Evolutionary conservation across 2,797 vertebrate species (phyloP).

Genomic region (Simalia tracyae): DNA sequence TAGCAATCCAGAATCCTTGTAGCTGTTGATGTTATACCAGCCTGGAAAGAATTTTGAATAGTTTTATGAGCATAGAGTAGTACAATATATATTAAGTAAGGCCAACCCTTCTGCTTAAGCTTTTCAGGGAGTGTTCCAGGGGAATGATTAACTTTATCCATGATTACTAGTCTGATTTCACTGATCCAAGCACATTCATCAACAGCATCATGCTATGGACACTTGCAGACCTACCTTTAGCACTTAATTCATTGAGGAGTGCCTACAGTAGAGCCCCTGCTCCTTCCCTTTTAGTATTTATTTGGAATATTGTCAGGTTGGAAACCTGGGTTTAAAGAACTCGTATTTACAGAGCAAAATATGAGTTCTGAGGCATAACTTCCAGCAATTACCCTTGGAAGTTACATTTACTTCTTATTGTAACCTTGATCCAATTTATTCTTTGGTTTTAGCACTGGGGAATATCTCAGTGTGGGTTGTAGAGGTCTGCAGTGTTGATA

Average conservation of each 20-base stretch:
- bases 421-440: conserved; percentile 3
- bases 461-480: neutral
- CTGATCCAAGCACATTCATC: conserved; percentile 35
- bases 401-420: conserved; percentile 36
- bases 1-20: neutral
- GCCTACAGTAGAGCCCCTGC: neutral
- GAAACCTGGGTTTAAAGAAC: neutral
- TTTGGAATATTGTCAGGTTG: neutral
- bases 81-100: conserved; percentile 27
- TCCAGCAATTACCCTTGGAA: neutral
- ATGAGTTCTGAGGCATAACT: neutral
- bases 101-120: conserved; percentile 57
- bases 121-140: conserved; percentile 51
- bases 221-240: conserved; percentile 8
- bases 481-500: too few relatives aligned
- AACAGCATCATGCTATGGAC: conserved; percentile 42
- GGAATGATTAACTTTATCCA: conserved; percentile 59
- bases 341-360: neutral
- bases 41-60: neutral
- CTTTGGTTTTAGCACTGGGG: neutral
- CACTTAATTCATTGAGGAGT: conserved; percentile 29
- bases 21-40: neutral
- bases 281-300: neutral
- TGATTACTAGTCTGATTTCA: conserved; percentile 51
- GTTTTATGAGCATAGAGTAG: neutral